A percentile compares a stretch with the other conserved stretches of the same genome.
Conservation (phyloP, 2,113 vertebrate species). For the Hydrolagus affinis region DNA sequence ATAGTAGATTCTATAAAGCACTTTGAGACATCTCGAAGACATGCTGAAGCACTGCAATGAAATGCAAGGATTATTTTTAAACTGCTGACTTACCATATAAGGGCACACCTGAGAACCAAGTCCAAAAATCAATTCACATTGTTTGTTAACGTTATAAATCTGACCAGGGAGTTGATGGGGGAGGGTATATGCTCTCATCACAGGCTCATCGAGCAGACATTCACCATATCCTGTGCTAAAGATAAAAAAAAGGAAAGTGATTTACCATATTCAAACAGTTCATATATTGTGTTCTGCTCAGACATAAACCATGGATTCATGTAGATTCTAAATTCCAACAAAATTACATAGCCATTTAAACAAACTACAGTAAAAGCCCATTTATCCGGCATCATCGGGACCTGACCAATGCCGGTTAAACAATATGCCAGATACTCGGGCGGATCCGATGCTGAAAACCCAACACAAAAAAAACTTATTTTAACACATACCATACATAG, state of each 20-base stretch:
- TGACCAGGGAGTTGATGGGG: slow-evolving; percentile 82
- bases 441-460: too few relatives aligned
- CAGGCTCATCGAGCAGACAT: slow-evolving; percentile 88
- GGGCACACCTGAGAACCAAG: slow-evolving; percentile 93
- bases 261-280: neutral
- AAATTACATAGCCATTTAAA: neutral
- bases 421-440: too few relatives aligned
- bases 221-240: slow-evolving; percentile 92
- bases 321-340: neutral
- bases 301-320: neutral
- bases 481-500: neutral
- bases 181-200: slow-evolving; percentile 76
- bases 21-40: too few relatives aligned
- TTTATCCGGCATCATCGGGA: too few relatives aligned
- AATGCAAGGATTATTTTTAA: neutral
- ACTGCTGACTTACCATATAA: slow-evolving; percentile 80
- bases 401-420: too few relatives aligned
- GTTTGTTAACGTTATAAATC: slow-evolving; percentile 91
- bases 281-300: neutral
- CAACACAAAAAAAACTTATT: too few relatives aligned
- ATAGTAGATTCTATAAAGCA: too few relatives aligned
- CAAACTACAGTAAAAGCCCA: too few relatives aligned
- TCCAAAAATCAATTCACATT: slow-evolving; percentile 98
- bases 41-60: too few relatives aligned
- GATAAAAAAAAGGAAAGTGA: slow-evolving; percentile 54